Evolutionary conservation across 2,888 invertebrate species (phyloP), one percentile per base, ranked within the genome.

Genomic region (Agapostemon virescens): DNA sequence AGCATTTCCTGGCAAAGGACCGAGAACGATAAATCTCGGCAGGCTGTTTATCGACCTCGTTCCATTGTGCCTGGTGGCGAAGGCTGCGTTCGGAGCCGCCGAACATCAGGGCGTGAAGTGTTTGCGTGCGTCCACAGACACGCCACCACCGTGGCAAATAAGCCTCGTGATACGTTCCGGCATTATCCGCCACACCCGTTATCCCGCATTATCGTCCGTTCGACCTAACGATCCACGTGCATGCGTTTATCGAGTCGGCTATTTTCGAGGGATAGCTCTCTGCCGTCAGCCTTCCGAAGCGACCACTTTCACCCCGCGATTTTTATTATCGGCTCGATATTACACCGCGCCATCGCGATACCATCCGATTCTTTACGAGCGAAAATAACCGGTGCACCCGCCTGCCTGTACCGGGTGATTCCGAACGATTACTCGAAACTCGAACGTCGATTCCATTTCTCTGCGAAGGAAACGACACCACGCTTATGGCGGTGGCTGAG

Each of bases 141-240:
- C 77, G 77, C 71, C 71, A 64, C 30, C 69, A 64, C 69, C 78
- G 40, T 73, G 82, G 83, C 83, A 83, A 83, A 82, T 82, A 83
- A 83, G 83, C 82, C 82, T 82, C 75, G 69, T 68, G 83, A 82
- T 82, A 83, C 83, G 78, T 75, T 73, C 78, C 73, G 58, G 82
- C 69, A 82, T 75, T 78, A 82, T 83, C 82, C 69, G 82, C 78
- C 82, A 78, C 82, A 75, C 78, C 82, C 83, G 82, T 82, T 82
- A 79, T 79, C 83, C 82, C 70, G 63, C 82, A 77, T 82, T 82
- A 82, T 81, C 82, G 82, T 70, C 70, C 45, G 82, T 68, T 68
- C 49, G 69, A 70, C 77, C 81, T 82, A 81, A 82, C 81, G 77
- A 82, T 71, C 82, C 69, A 38, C 81, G 75, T 75, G 81, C 73